Evolutionary conservation across 2,113 vertebrate genomes (phyloP), one percentile per base, ranked within the genome.

Genomic region (Odocoileus hemionus): DNA sequence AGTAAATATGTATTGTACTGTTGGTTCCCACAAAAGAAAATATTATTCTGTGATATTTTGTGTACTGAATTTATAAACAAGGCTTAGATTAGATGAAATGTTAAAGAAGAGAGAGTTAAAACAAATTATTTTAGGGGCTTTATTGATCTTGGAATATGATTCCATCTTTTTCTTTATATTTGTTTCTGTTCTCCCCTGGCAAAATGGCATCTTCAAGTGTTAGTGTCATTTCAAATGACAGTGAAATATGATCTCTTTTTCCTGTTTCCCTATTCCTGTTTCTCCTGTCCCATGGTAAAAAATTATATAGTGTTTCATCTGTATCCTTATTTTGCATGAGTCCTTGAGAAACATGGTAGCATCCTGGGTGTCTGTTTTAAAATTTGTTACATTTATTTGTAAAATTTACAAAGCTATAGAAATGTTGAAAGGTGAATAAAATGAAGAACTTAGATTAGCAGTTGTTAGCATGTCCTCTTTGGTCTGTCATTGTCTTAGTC

Each of bases 181-280:
- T 83, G 47, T 76, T 97, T 83, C 23, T 87, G 7, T 87, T 87
- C 7, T 88, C 39, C 16, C 3, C 5, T 67, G 50, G 11, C 19
- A 83, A 87, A 94, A 86, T 55, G 16, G 17, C 80, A 85, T 76
- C 47, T 92, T 70, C 8, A 26, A 43, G 16, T 23, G 4, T 78
- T 93, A 64, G 30, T 70, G 36, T 83, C 80, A 61, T 94, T 97
- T 95, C 86, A 94, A 94, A 92, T 67, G 80, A 47, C 8, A 82
- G 17, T 91, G 33, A 85, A 82, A 97, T 64, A 74, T 21, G 7
- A 60, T 28, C 39, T 95, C 13, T 36, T 70, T 89, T 61, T 80
- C 15, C 15, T 60, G 4, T 61, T 87, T 97, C 7, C 16, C 47
- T 86, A 57, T 60, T 45, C 55, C 28, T 64, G 15, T 64, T 70